These are phyloP conservation scores for Eulimnadia texana DNA, from an alignment of 1,140 invertebrate genomes.

Conservation along the genomic window DNA sequence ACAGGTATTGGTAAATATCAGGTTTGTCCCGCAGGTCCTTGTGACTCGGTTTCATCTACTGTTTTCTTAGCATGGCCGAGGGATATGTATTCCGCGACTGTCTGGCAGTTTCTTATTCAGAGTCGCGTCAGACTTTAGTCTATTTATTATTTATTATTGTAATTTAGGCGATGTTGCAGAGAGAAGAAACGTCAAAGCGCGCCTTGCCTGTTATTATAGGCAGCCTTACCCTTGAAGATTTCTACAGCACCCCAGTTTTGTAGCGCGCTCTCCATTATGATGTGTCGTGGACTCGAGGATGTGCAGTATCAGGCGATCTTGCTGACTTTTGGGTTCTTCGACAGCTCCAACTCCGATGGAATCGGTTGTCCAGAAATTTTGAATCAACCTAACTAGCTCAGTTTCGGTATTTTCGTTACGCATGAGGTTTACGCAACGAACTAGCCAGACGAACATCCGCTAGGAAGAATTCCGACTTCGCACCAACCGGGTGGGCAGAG, in stretches of 20 bases:
- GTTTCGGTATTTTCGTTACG: not conserved
- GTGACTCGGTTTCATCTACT: not conserved
- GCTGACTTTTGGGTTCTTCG: not conserved
- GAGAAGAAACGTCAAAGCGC: not conserved
- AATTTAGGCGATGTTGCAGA: not conserved
- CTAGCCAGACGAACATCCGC: not conserved
- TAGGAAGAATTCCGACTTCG: not conserved
- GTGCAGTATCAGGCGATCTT: not conserved
- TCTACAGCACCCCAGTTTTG: not conserved
- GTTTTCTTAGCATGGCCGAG: constrained; percentile 11
- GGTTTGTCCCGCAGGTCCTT: too few species aligned
- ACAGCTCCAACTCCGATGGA: too few species aligned
- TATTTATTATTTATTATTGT: too few species aligned
- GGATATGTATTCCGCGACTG: constrained; percentile 9
- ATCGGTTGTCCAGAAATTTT: too few species aligned
- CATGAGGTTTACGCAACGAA: not conserved
- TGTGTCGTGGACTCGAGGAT: not conserved
- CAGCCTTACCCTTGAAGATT: not conserved
- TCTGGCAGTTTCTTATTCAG: not conserved
- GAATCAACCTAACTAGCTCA: too few species aligned
- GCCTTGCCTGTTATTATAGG: not conserved
- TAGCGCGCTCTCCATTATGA: not conserved
- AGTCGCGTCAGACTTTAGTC: not conserved
- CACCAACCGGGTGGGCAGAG: not conserved
- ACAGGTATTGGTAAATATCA: too few species aligned